phyloP scores from a whole-genome alignment of 2,888 invertebrate genomes.

The Polydrusus cervinus region DNA sequence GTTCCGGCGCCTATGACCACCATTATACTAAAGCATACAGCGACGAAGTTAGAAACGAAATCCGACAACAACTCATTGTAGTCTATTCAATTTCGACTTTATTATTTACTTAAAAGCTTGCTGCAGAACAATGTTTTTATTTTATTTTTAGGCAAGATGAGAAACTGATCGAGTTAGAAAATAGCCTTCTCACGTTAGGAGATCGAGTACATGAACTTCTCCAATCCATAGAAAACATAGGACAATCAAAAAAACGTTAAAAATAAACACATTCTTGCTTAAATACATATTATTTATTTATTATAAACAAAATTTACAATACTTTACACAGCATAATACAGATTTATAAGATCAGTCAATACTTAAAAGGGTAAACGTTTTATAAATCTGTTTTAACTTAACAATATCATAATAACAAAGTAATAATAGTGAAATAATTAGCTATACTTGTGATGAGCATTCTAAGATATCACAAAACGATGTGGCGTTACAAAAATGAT shows the following conservation, averaged over 20 bases:
- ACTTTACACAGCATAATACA: constrained; percentile 62
- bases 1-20: too few species aligned
- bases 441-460: constrained; percentile 68
- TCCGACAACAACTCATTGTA: too few species aligned
- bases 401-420: constrained; percentile 41
- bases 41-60: too few species aligned
- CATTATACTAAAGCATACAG: too few species aligned
- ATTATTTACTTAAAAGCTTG: too few species aligned
- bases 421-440: constrained; percentile 54
- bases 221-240: constrained; percentile 39
- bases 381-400: constrained; percentile 59
- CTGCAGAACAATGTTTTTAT: too few species aligned
- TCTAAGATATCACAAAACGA: constrained; percentile 69
- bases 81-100: too few species aligned
- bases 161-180: constrained; percentile 63
- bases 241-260: constrained; percentile 5
- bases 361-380: constrained; percentile 58
- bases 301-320: constrained; percentile 63
- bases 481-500: constrained; percentile 57
- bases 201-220: constrained; percentile 45
- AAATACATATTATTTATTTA: constrained; percentile 57
- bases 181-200: constrained; percentile 45
- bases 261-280: constrained; percentile 25
- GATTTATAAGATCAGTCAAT: constrained; percentile 62
- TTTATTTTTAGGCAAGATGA: constrained; percentile 65